Evolutionary conservation across 2,888 invertebrate genomes (phyloP).

Genomic region (Stomorhina lunata): DNA sequence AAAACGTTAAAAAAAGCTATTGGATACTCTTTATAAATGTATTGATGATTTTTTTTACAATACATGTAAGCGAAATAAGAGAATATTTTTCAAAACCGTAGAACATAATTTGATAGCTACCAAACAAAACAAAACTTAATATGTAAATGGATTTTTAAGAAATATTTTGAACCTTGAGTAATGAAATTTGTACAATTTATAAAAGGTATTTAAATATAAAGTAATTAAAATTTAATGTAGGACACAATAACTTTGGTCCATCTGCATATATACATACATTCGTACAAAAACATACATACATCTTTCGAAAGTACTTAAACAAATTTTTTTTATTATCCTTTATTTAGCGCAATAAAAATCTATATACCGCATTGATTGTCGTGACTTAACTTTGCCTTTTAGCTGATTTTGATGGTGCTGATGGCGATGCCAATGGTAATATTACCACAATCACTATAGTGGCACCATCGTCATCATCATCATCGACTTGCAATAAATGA

Average conservation of each 20-base stretch:
- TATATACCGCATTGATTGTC: constrained; percentile 18
- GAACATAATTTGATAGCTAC: too few relatives aligned
- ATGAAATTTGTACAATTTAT: too few relatives aligned
- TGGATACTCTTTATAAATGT: too few relatives aligned
- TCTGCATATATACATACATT: not conserved
- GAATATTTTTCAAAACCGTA: too few relatives aligned
- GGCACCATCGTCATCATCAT: constrained; percentile 45
- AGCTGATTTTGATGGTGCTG: constrained; percentile 36
- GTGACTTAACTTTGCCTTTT: constrained; percentile 30
- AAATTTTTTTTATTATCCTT: not conserved
- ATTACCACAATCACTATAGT: constrained; percentile 19
- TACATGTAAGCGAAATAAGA: too few relatives aligned
- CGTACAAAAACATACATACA: too few relatives aligned
- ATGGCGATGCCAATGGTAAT: constrained; percentile 42
- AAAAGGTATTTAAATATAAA: not conserved
- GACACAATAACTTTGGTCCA: not conserved
- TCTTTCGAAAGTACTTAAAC: not conserved
- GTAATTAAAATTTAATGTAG: not conserved
- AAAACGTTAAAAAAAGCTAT: too few relatives aligned
- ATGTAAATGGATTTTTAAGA: too few relatives aligned
- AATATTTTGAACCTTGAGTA: too few relatives aligned
- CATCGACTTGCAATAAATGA: constrained; percentile 54
- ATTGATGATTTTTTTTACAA: too few relatives aligned
- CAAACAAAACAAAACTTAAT: too few relatives aligned
- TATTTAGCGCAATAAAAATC: constrained; percentile 22